These are phyloP conservation scores for Salvelinus alpinus DNA, from an alignment of 2,113 vertebrate genomes.

Conservation along the genomic window DNA sequence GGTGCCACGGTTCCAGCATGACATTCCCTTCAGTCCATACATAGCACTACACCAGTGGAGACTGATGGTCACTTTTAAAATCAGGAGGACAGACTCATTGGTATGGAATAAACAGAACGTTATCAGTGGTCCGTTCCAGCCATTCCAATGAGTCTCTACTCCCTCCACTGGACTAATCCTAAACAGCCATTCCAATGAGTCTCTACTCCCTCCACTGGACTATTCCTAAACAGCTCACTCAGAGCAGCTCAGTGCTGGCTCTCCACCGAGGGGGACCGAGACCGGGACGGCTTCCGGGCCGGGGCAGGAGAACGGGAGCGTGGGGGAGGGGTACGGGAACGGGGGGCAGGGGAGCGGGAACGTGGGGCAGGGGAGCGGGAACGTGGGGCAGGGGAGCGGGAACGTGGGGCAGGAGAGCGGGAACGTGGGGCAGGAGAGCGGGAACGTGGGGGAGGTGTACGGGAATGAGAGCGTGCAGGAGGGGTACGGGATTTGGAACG, in stretches of 20 bases:
- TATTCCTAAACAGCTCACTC: not conserved
- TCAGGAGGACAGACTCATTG: not conserved
- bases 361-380: slow-evolving; percentile 40
- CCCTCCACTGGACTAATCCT: too few relatives aligned
- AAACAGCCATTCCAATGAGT: too few relatives aligned
- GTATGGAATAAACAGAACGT: too few relatives aligned
- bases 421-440: slow-evolving; percentile 50
- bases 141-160: too few relatives aligned
- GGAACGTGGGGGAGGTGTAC: slow-evolving; percentile 35
- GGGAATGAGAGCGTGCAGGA: slow-evolving; percentile 52
- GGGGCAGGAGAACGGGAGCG: slow-evolving; percentile 55
- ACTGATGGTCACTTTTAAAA: not conserved
- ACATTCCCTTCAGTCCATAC: slow-evolving; percentile 28
- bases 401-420: slow-evolving; percentile 46
- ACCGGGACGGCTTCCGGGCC: slow-evolving; percentile 48
- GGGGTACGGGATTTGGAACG: slow-evolving; percentile 53
- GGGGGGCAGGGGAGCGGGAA: slow-evolving; percentile 56
- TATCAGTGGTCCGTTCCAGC: too few relatives aligned
- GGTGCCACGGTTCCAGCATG: too few relatives aligned
- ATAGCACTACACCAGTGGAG: slow-evolving; percentile 10
- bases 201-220: not conserved
- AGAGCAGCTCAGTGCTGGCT: slow-evolving; percentile 68
- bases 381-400: slow-evolving; percentile 31
- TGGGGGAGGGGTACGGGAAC: slow-evolving; percentile 29
- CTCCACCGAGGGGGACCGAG: slow-evolving; percentile 65